A percentile compares a stretch with the other conserved stretches of the same genome.
phyloP scores from a whole-genome alignment of 2,113 vertebrate genomes.

The Gymnorhina tibicen region DNA sequence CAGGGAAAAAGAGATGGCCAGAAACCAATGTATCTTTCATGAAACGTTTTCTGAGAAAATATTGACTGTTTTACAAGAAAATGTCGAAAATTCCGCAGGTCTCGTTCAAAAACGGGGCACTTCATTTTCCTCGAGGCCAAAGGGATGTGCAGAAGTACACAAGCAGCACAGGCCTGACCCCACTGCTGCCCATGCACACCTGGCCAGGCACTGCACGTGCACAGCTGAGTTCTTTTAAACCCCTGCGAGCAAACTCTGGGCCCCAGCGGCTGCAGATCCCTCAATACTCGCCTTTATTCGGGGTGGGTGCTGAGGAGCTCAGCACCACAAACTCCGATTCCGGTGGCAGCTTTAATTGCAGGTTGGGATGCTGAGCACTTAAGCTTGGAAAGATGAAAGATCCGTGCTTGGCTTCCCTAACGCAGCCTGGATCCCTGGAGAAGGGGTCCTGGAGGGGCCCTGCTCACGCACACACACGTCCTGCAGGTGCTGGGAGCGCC shows the following conservation, averaged over 20 bases:
- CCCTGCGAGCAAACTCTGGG: neutral
- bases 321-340: neutral
- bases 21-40: neutral
- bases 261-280: neutral
- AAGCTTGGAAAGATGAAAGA: neutral
- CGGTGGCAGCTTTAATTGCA: neutral
- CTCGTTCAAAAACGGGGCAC: neutral
- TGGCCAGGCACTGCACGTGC: neutral
- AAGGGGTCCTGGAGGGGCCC: neutral
- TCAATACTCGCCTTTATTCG: neutral
- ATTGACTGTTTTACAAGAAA: neutral
- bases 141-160: neutral
- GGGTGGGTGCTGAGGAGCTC: neutral
- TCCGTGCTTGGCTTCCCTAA: neutral
- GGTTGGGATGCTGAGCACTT: neutral
- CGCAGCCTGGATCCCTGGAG: neutral
- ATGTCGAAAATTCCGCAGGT: accelerated
- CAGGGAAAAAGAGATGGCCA: neutral
- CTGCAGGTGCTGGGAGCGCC: neutral
- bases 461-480: accelerated
- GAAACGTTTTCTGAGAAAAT: neutral
- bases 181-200: neutral
- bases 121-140: neutral
- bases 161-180: neutral
- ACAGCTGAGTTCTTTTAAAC: neutral